A percentile compares a stretch with the other conserved stretches of the same genome.
Conservation (phyloP, 2,888 invertebrate species). For the Peribatodes rhomboidaria region DNA sequence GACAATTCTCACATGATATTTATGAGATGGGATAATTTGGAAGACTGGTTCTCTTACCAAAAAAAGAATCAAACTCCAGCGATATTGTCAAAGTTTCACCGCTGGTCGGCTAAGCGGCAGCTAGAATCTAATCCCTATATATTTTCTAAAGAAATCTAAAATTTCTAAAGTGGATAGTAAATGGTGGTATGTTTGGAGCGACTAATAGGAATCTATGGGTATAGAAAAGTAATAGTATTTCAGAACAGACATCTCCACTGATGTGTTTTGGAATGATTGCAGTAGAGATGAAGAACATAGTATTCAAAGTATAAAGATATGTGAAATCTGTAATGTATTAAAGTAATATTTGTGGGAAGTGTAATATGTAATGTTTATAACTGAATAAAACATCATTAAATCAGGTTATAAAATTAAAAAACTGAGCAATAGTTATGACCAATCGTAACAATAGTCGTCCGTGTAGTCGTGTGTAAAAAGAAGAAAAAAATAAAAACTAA, state of each 20-base stretch:
- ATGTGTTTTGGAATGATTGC: conserved; percentile 27
- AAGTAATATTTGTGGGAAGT: conserved; percentile 12
- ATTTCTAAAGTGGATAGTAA: conserved; percentile 52
- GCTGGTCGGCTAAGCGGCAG: conserved; percentile 80
- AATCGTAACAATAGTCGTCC: conserved; percentile 50
- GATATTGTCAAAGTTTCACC: conserved; percentile 62
- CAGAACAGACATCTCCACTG: conserved; percentile 24
- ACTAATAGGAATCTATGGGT: conserved; percentile 41
- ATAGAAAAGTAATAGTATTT: conserved; percentile 26
- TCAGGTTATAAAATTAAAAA: conserved; percentile 20
- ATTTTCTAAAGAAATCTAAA: conserved; percentile 59
- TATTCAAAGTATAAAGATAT: neutral
- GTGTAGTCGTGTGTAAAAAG: conserved; percentile 62
- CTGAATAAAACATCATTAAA: conserved; percentile 20
- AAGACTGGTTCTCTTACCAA: conserved; percentile 53
- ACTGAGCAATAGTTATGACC: conserved; percentile 27
- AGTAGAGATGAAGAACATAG: conserved; percentile 16
- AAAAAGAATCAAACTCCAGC: conserved; percentile 68
- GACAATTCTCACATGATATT: neutral
- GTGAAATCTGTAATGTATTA: conserved; percentile 13
- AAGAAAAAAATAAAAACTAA: conserved; percentile 55
- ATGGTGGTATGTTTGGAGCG: conserved; percentile 40
- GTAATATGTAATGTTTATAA: conserved; percentile 14
- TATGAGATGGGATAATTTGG: conserved; percentile 3
- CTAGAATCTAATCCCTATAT: conserved; percentile 57